These are phyloP conservation scores for Geotrupes spiniger DNA, from an alignment of 2,888 invertebrate species.

Conservation along the genomic window DNA sequence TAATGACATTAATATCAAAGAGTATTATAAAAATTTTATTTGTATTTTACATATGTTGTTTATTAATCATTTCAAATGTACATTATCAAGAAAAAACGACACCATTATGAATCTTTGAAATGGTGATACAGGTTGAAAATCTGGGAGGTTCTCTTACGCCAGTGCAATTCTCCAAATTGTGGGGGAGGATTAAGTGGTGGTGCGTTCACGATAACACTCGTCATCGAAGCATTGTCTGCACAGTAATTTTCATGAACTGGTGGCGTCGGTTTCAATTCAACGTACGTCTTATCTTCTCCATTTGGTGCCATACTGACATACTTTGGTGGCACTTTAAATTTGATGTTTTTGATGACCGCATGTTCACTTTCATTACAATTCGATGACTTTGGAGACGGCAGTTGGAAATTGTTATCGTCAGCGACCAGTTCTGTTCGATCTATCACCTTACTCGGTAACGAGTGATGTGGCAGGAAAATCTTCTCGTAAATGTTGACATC, in stretches of 20 bases:
- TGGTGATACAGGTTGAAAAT: slow-evolving; percentile 30
- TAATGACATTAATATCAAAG: too few relatives aligned
- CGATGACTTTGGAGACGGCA: slow-evolving; percentile 9
- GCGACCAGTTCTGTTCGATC: too few relatives aligned
- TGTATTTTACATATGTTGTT: too few relatives aligned
- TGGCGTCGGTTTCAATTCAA: slow-evolving; percentile 32
- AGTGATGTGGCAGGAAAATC: slow-evolving; percentile 39
- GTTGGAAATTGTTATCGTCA: slow-evolving; percentile 16
- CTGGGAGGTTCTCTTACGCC: slow-evolving; percentile 52
- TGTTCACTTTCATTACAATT: slow-evolving; percentile 29
- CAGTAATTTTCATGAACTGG: slow-evolving; percentile 32
- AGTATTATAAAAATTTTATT: too few relatives aligned
- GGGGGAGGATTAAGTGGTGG: background rate
- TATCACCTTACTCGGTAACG: background rate
- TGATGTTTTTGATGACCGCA: slow-evolving; percentile 48
- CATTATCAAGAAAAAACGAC: too few relatives aligned
- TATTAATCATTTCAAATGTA: too few relatives aligned
- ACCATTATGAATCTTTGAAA: too few relatives aligned
- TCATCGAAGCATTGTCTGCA: slow-evolving; percentile 36
- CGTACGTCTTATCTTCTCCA: slow-evolving; percentile 25
- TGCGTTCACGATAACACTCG: slow-evolving; percentile 42
- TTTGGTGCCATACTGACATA: slow-evolving; percentile 40
- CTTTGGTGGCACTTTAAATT: slow-evolving; percentile 48
- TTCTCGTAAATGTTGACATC: slow-evolving; percentile 45
- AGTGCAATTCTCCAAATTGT: slow-evolving; percentile 47